phyloP scores from a whole-genome alignment of 2,113 vertebrate species.

The Centropristis striata region DNA sequence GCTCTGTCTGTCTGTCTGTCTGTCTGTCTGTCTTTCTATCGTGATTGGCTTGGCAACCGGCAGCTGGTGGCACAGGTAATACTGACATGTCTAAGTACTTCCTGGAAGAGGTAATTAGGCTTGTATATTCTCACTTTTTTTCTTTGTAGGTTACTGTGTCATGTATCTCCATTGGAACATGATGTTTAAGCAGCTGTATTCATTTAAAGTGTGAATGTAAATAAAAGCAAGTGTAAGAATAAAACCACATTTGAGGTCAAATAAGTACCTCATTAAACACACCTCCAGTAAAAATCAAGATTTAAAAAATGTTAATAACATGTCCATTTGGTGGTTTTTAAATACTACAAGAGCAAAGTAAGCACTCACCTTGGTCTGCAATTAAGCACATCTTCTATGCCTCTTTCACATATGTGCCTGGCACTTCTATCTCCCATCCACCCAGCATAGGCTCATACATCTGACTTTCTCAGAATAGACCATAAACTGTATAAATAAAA shows the following conservation, averaged over 20 bases:
- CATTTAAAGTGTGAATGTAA: slow-evolving; percentile 4
- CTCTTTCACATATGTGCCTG: no score
- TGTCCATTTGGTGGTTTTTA: no score
- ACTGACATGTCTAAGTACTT: neutral
- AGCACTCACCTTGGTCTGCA: no score
- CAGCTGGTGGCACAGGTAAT: neutral
- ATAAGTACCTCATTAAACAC: neutral
- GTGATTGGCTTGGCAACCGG: slow-evolving; percentile 33
- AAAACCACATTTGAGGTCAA: neutral
- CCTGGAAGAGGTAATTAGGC: neutral
- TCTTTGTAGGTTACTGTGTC: neutral
- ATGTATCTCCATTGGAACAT: slow-evolving; percentile 4
- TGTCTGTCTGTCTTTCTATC: neutral
- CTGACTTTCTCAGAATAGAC: no score
- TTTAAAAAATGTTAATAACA: no score
- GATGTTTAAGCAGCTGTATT: neutral
- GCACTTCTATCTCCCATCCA: no score
- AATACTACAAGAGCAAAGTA: no score
- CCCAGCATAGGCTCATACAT: no score
- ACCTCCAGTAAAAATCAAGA: no score
- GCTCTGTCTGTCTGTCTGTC: neutral
- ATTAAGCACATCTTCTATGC: no score
- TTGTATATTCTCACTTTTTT: neutral
- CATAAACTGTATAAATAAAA: no score
- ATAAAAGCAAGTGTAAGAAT: no score